phyloP scores from a whole-genome alignment of 2,113 vertebrate species.

The Thomomys bottae region DNA sequence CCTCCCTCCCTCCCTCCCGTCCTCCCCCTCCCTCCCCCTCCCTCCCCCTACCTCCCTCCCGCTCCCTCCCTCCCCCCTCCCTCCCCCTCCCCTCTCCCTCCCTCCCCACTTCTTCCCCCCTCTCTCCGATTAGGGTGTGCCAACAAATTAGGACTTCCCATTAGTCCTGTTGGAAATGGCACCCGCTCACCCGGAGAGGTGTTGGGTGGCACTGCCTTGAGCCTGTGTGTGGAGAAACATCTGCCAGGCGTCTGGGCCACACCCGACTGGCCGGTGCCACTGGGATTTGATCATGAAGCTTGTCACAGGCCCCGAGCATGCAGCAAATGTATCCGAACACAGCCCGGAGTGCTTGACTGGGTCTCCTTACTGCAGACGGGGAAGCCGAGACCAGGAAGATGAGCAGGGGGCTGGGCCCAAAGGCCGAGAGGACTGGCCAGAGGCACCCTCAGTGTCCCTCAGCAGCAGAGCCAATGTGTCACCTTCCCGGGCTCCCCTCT shows the following conservation, averaged over 20 bases:
- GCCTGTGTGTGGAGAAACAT: neutral
- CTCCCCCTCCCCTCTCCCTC: too few relatives aligned
- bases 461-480: too few relatives aligned
- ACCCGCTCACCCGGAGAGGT: neutral
- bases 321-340: neutral
- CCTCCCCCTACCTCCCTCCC: too few relatives aligned
- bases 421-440: neutral
- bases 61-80: too few relatives aligned
- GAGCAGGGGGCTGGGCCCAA: rapidly evolving
- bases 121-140: neutral
- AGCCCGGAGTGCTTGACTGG: neutral
- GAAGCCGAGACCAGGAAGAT: rapidly evolving
- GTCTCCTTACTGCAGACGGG: rapidly evolving
- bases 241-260: neutral
- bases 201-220: rapidly evolving
- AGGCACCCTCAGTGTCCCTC: neutral
- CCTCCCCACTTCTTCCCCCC: too few relatives aligned
- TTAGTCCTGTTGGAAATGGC: neutral
- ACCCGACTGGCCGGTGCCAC: neutral
- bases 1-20: too few relatives aligned
- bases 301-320: neutral
- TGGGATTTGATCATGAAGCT: neutral
- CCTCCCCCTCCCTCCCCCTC: too few relatives aligned
- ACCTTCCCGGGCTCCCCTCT: rapidly evolving
- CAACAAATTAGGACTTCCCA: neutral